Percentiles rank a stretch among this genome's conserved stretches.
These are phyloP conservation scores for Dromaius novaehollandiae DNA, from an alignment of 2,113 vertebrate genomes.

Conservation along the genomic window DNA sequence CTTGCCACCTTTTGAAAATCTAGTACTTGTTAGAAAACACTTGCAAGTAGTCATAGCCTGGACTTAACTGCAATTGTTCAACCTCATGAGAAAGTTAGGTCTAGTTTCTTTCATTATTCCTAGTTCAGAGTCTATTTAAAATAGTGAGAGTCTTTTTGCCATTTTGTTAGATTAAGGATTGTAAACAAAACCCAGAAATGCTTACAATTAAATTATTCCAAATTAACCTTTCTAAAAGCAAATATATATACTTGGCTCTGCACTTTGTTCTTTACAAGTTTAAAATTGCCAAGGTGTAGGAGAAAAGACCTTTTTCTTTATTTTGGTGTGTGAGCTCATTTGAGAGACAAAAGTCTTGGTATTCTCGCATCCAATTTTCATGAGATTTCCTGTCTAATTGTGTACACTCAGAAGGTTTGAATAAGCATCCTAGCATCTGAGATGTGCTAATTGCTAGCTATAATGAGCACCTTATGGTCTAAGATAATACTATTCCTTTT, in stretches of 20 bases:
- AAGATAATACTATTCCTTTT: background rate
- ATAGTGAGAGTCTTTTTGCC: background rate
- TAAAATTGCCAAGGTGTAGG: background rate
- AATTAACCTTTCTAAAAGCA: background rate
- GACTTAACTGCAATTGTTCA: background rate
- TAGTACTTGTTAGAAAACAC: background rate
- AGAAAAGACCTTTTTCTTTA: background rate
- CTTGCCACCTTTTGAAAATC: background rate
- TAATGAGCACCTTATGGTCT: slow-evolving; percentile 12
- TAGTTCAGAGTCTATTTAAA: background rate
- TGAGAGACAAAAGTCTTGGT: background rate
- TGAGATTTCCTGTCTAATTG: background rate
- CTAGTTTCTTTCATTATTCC: background rate
- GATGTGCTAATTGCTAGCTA: slow-evolving; percentile 21
- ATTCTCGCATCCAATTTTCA: background rate
- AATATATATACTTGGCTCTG: background rate
- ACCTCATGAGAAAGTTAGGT: background rate
- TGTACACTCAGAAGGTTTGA: background rate
- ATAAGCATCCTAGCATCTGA: background rate
- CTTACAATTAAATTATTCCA: background rate
- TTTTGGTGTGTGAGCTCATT: background rate
- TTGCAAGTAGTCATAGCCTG: background rate
- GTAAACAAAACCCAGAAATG: background rate
- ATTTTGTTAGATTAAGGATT: background rate
- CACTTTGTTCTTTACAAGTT: background rate